Evolutionary conservation across 2,113 vertebrate genomes (phyloP).

Genomic region (Alligator mississippiensis): DNA sequence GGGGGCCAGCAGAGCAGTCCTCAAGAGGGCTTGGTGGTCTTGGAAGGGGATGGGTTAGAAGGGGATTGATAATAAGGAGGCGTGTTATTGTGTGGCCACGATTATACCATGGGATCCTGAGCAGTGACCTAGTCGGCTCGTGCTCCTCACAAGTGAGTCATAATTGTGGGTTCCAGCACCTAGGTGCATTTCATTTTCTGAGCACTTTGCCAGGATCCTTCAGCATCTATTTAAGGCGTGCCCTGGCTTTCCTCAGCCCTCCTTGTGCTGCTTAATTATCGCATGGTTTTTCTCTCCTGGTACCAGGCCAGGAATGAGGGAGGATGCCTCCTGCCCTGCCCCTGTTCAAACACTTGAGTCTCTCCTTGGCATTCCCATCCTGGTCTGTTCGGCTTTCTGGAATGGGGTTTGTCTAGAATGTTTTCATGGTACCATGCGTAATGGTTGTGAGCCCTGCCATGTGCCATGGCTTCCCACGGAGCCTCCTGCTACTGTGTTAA

Average conservation of each 20-base stretch:
- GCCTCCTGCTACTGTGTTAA: neutral
- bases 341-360: rapidly evolving
- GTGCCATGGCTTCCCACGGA: neutral
- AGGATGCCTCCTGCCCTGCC: neutral
- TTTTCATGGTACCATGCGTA: too few species aligned
- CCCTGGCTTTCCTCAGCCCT: neutral
- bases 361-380: rapidly evolving
- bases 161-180: neutral
- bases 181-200: neutral
- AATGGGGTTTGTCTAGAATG: neutral
- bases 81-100: neutral
- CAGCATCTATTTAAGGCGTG: neutral
- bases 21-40: neutral
- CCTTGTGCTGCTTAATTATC: neutral
- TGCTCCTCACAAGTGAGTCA: neutral
- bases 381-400: neutral
- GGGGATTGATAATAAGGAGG: neutral
- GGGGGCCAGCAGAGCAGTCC: too few species aligned
- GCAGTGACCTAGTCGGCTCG: too few species aligned
- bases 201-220: neutral
- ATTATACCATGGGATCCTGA: neutral
- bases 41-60: neutral
- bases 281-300: neutral
- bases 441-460: neutral
- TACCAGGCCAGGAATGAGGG: neutral